Percentiles rank a stretch among this genome's conserved stretches.
Evolutionary conservation across 2,888 invertebrate species (phyloP).

Genomic region (Hyalella azteca): DNA sequence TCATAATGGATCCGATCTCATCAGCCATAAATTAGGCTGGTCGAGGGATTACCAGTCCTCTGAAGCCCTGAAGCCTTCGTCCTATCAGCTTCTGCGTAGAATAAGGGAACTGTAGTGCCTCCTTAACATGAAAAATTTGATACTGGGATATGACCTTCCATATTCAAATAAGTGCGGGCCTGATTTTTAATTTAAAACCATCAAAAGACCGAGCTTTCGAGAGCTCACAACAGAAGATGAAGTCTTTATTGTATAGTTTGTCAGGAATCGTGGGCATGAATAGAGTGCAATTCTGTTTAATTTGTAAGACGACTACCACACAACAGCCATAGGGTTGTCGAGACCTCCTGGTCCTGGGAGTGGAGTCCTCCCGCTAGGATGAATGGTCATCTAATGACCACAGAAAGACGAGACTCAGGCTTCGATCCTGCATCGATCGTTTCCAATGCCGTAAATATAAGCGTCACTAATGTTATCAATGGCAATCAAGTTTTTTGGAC

Average conservation of each 20-base stretch:
- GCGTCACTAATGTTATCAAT: neutral
- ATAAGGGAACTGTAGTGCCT: neutral
- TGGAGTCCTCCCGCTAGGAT: neutral
- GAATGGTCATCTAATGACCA: slow-evolving; percentile 14
- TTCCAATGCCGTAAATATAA: neutral
- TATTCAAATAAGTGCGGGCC: neutral
- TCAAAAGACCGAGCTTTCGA: too few species aligned
- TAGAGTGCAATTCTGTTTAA: neutral
- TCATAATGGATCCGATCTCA: slow-evolving; percentile 30
- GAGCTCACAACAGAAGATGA: neutral
- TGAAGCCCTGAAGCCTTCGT: neutral
- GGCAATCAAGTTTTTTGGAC: too few species aligned
- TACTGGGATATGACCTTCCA: neutral
- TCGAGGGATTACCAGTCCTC: slow-evolving; percentile 17
- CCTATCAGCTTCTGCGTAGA: slow-evolving; percentile 14
- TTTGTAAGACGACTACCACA: neutral
- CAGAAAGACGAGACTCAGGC: slow-evolving; percentile 26
- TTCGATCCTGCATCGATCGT: neutral
- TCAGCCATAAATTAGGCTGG: slow-evolving; percentile 36
- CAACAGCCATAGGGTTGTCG: neutral
- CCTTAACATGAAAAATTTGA: neutral
- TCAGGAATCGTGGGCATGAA: neutral
- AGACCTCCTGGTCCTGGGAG: neutral
- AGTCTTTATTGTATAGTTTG: slow-evolving; percentile 1
- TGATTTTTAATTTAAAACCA: neutral